Evolutionary conservation across 35 echinoderm and acorn worm species (phyloP), one percentile per base, ranked within the genome.

Genomic region (Acanthaster planci): DNA sequence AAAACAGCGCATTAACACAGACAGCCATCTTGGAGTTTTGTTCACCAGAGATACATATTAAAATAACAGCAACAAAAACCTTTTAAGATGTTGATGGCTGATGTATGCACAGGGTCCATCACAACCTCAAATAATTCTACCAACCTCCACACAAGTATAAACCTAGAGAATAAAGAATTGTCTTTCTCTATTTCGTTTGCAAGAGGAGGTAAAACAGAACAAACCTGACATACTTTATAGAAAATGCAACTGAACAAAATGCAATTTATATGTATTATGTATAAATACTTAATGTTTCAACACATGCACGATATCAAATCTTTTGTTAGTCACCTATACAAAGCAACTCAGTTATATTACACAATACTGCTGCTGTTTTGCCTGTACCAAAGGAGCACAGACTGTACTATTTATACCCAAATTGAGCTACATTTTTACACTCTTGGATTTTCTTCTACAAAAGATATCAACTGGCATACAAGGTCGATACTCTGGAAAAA

Each of bases 281-380:
- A 72, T 72, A 72, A 72, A 72, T 72, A 72, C 64, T 34, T 72
- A 31, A 72, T 72, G 22, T 29, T 72, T 31, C 64, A 21, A 72
- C 29, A 72, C 64, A 72, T 72, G 64, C 64, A 72, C 23, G 64
- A 27, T 72, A 72, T 26, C 64, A 72, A 72, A 30, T 72, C 64
- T 9, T 47, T 12, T 47, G 4, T 4, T 47, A 14, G 64, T 35
- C 30, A 14, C 64, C 10, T 26, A 29, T 8, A 72, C 64, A 35
- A 29, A 9, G 29, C 34, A 34, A 31, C 26, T 72, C 64, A 72
- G 23, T 26, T 72, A 72, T 72, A 31, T 72, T 36, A 72, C 64
- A 72, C 7, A 72, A 72, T 72, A 72, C 64, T 72, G 64, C 10
- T 72, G 64, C 23, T n/a, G 19, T 18, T 59, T 14, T 55, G 27